Percentiles rank a stretch among this genome's conserved stretches.
These are phyloP conservation scores for Hesperophylax magnus DNA, from an alignment of 1,140 invertebrate genomes.

Conservation along the genomic window DNA sequence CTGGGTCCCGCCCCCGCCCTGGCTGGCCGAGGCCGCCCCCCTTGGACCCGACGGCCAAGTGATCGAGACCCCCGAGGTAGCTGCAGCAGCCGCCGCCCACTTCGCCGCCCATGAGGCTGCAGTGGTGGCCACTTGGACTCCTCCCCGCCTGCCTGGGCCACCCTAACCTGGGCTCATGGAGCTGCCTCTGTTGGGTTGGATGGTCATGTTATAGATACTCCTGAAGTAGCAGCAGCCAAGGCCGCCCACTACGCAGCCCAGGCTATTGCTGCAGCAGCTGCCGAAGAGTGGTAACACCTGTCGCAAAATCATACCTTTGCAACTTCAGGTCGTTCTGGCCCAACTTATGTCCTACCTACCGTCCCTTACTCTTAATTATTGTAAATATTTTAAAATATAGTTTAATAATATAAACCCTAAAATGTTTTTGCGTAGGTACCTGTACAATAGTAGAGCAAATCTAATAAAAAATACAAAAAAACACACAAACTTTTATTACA, in stretches of 20 bases:
- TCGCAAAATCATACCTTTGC: too few relatives aligned
- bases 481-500: too few relatives aligned
- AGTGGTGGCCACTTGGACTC: constrained; percentile 59
- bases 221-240: constrained; percentile 54
- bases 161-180: constrained; percentile 56
- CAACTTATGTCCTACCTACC: too few relatives aligned
- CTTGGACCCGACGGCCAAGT: constrained; percentile 60
- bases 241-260: constrained; percentile 65
- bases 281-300: too few relatives aligned
- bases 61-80: constrained; percentile 67
- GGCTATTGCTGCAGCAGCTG: too few relatives aligned
- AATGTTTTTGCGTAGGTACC: too few relatives aligned
- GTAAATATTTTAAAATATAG: too few relatives aligned
- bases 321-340: too few relatives aligned
- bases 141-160: constrained; percentile 59
- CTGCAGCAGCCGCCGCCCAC: constrained; percentile 67
- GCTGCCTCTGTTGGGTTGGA: constrained; percentile 58
- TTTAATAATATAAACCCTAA: too few relatives aligned
- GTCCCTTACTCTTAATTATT: too few relatives aligned
- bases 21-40: constrained; percentile 55
- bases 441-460: too few relatives aligned
- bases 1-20: constrained; percentile 1
- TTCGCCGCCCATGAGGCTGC: constrained; percentile 59
- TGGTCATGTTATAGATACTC: constrained; percentile 66
- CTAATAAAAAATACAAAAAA: too few relatives aligned